Conservation (phyloP, 2,888 invertebrate genomes). For the Xanthia togata region DNA sequence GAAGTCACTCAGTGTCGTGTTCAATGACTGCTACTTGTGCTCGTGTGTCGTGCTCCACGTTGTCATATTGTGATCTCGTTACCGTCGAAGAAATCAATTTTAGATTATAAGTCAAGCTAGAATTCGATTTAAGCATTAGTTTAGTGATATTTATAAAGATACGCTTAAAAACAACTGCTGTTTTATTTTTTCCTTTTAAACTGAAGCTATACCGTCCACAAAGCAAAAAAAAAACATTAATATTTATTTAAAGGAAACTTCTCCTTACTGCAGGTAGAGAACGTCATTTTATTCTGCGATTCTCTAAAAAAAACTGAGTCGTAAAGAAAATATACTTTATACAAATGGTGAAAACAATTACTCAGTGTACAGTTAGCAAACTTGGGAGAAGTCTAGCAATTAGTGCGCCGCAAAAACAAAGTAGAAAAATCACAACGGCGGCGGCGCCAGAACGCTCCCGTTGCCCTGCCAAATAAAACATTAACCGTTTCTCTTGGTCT, state of each 20-base stretch:
- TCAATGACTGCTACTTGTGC: constrained; percentile 13
- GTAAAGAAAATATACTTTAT: constrained; percentile 46
- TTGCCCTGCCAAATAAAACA: constrained; percentile 72
- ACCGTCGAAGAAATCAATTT: constrained; percentile 44
- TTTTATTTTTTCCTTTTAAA: constrained; percentile 50
- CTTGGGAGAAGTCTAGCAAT: constrained; percentile 65
- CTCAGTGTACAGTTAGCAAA: constrained; percentile 55
- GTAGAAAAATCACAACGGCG: constrained; percentile 63
- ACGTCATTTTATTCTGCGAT: constrained; percentile 14
- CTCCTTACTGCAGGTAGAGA: constrained; percentile 15
- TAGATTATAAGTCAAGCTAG: constrained; percentile 42
- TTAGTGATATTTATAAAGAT: constrained; percentile 62
- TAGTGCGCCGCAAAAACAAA: constrained; percentile 66
- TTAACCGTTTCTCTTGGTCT: constrained; percentile 63
- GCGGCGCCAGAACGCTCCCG: constrained; percentile 64
- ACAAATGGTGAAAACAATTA: constrained; percentile 53
- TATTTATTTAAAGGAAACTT: constrained; percentile 29
- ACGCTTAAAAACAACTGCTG: constrained; percentile 43
- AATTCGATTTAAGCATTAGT: constrained; percentile 53
- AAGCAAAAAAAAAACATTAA: not conserved
- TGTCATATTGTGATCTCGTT: constrained; percentile 63
- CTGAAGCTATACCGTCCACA: not conserved
- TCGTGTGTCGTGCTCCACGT: constrained; percentile 6
- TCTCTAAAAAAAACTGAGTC: constrained; percentile 8
- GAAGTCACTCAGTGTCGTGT: constrained; percentile 23